Evolutionary conservation across 2,797 vertebrate species (phyloP), one percentile per base, ranked within the genome.

Genomic region (Sparus aurata): DNA sequence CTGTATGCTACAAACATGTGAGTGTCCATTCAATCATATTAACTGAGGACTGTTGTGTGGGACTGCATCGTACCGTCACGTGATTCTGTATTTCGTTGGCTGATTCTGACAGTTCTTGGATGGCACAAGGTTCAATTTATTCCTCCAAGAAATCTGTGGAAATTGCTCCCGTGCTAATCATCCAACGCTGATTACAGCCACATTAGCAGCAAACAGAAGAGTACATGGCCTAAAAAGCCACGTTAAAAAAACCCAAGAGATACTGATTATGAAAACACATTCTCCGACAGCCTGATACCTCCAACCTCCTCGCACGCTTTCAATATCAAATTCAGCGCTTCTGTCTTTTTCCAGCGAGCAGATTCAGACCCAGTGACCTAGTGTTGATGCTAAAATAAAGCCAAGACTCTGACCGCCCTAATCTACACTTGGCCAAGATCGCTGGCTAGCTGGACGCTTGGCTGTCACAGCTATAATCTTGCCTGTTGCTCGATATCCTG

Each of bases 401-500:
- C 79, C 80, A 85, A 83, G 65, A 77, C 66, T 80, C 58, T 77
- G 79, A 84, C 46, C 43, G 12, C 64, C 55, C 30, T 77, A 72
- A 84, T 85, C 50, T 73, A 50, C 74, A 66, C 60, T 67, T 84
- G 84, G 76, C 80, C 11, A 11, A 10, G 50, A 58, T 12, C 1
- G 50, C 71, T 78, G 82, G 73, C 75, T 15, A 18, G 57, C 65
- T 69, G 47, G 50, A 30, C 25, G 72, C 3, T 74, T 86, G 83
- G 82, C 83, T 45, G 60, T 82, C 34, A 75, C 27, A 59, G 58
- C 70, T 72, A 63, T 78, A 80, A 85, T 88, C 83, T 82, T 67
- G 77, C 68, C 69, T 74, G 83, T 75, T 82, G 72, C 75, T 75
- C 5, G 43, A 81, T 70, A 72, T 52, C 62, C 75, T 67, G 71